Evolutionary conservation across 2,113 vertebrate genomes (phyloP).

Genomic region (human (Homo sapiens)): DNA sequence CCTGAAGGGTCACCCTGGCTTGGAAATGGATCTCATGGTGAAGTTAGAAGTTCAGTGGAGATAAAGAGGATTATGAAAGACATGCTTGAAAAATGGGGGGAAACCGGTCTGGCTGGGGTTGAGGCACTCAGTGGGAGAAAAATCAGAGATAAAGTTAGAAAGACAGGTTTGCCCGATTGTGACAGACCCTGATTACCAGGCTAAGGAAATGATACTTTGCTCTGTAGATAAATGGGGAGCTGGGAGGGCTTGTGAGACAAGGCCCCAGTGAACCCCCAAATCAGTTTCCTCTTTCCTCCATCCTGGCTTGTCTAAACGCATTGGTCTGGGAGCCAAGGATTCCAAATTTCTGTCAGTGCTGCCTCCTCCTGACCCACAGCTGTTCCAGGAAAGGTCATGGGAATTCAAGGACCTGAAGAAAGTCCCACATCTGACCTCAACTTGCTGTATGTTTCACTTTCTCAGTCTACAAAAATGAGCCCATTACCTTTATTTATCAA

Average conservation of each 20-base stretch:
- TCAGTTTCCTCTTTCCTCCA: neutral
- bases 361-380: constrained; percentile 65
- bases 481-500: constrained; percentile 49
- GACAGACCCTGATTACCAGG: neutral
- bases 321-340: constrained; percentile 44
- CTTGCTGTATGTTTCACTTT: constrained; percentile 51
- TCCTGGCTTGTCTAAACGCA: neutral
- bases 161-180: neutral
- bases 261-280: neutral
- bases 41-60: neutral
- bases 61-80: constrained; percentile 23
- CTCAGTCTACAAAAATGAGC: constrained; percentile 8
- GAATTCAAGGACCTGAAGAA: constrained; percentile 57
- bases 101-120: neutral
- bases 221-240: neutral
- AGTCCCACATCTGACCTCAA: constrained; percentile 54
- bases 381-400: constrained; percentile 71
- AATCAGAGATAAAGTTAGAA: constrained; percentile 34
- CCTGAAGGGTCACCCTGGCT: neutral
- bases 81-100: neutral
- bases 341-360: constrained; percentile 27
- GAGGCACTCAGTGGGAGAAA: neutral
- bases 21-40: neutral
- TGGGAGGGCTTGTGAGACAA: neutral
- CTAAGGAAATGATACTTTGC: neutral